Conservation (phyloP, 2,113 vertebrate species). For the Gymnorhina tibicen region DNA sequence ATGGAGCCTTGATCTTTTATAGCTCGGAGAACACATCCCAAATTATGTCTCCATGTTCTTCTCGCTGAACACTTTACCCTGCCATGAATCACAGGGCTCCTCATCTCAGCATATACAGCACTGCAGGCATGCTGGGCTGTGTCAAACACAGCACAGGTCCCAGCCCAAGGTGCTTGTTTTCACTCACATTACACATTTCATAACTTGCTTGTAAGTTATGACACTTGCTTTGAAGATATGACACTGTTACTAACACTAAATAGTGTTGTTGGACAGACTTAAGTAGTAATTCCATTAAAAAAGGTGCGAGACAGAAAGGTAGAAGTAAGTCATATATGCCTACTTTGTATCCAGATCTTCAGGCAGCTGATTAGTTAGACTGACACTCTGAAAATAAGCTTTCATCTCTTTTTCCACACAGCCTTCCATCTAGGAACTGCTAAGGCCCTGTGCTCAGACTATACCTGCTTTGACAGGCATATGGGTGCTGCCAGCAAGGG, state of each 20-base stretch:
- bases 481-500: background rate
- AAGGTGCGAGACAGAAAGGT: background rate
- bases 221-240: background rate
- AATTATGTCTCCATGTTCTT: background rate
- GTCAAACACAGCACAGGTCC: background rate
- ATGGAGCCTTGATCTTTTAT: background rate
- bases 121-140: background rate
- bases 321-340: background rate
- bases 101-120: background rate
- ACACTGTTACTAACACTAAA: background rate
- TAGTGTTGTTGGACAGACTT: background rate
- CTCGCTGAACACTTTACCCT: background rate
- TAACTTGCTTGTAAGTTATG: constrained; percentile 11
- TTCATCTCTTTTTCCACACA: background rate
- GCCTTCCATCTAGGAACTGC: background rate
- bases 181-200: background rate
- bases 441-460: background rate
- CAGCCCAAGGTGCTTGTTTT: constrained; percentile 1
- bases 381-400: background rate
- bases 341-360: background rate
- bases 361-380: background rate
- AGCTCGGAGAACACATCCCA: background rate
- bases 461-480: background rate
- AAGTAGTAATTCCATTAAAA: background rate
- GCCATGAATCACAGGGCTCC: background rate